These are phyloP conservation scores for Agrochola lota DNA, from an alignment of 2,888 invertebrate species.

Conservation along the genomic window DNA sequence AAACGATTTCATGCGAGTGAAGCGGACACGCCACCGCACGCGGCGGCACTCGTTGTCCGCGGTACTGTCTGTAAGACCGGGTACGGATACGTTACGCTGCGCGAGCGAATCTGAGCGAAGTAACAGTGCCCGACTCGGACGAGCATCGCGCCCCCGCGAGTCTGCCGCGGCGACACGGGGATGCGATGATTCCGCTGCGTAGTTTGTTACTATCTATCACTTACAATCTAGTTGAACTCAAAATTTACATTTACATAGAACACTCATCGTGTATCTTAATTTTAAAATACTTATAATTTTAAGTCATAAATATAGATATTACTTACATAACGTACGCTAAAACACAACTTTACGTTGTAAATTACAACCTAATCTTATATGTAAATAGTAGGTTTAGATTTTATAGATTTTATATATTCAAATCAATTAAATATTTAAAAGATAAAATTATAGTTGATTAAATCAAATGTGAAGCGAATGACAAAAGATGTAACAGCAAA, in stretches of 20 bases:
- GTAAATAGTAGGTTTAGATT: constrained; percentile 86
- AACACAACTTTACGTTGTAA: constrained; percentile 83
- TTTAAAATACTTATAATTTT: constrained; percentile 85
- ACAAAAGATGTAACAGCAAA: constrained; percentile 69
- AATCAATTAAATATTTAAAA: constrained; percentile 74
- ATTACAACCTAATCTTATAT: constrained; percentile 84
- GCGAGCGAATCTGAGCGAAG: constrained; percentile 87
- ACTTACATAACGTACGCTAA: constrained; percentile 81
- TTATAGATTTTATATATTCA: constrained; percentile 78
- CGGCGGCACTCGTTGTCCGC: constrained; percentile 32
- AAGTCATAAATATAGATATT: constrained; percentile 89
- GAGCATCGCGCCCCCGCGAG: constrained; percentile 51
- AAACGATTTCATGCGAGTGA: constrained; percentile 61
- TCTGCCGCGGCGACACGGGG: constrained; percentile 42
- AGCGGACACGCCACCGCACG: constrained; percentile 53
- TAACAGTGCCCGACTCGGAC: constrained; percentile 77
- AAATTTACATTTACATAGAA: constrained; percentile 88
- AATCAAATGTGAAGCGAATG: constrained; percentile 72
- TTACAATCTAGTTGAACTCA: constrained; percentile 86
- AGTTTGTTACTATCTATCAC: constrained; percentile 72
- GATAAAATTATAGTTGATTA: constrained; percentile 73
- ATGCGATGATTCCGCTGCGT: constrained; percentile 65
- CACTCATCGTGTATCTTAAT: constrained; percentile 85
- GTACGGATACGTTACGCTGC: constrained; percentile 69
- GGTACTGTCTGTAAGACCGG: constrained; percentile 59